Conservation (phyloP, 2,797 vertebrate species). For the Poliocrania exsul region DNA sequence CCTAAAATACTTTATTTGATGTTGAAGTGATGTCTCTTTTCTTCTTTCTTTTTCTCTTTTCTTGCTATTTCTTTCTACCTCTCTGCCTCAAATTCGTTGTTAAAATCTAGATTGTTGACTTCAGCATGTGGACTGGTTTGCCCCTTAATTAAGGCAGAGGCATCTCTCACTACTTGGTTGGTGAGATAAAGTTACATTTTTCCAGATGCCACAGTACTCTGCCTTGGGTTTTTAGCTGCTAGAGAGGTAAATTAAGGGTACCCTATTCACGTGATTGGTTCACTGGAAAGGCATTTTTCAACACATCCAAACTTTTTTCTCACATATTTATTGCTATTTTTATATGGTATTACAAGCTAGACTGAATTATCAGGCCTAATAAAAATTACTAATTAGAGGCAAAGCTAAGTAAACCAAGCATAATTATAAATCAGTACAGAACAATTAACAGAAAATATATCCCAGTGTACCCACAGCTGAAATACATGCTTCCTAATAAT, state of each 20-base stretch:
- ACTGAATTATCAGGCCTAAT: neutral
- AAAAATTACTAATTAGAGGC: neutral
- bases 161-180: neutral
- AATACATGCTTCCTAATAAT: neutral
- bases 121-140: neutral
- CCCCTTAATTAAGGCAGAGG: neutral
- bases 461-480: neutral
- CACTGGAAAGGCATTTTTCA: neutral
- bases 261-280: neutral
- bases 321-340: neutral
- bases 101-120: neutral
- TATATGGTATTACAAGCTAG: neutral
- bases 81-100: neutral
- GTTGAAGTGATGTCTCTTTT: no score
- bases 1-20: neutral
- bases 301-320: neutral
- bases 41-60: neutral
- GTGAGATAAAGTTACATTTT: neutral
- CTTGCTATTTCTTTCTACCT: neutral
- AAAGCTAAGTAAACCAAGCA: neutral
- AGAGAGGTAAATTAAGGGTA: neutral
- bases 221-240: neutral
- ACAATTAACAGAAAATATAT: conserved; percentile 1
- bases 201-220: neutral
- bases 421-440: neutral